phyloP scores from a whole-genome alignment of 2,113 vertebrate genomes.

The Corydoras maculifer region DNA sequence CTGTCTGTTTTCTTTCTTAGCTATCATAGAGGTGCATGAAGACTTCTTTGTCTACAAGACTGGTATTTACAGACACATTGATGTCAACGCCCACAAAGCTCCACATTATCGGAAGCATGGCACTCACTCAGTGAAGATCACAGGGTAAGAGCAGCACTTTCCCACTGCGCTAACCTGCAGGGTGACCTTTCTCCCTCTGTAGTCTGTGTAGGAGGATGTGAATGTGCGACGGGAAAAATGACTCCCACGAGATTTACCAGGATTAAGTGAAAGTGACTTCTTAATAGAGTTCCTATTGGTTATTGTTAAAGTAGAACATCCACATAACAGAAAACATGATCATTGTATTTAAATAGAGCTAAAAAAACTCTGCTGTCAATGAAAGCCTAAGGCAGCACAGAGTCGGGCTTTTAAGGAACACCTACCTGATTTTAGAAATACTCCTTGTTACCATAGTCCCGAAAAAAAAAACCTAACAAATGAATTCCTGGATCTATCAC shows the following conservation, averaged over 20 bases:
- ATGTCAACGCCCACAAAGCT: slow-evolving; percentile 70
- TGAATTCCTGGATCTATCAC: slow-evolving; percentile 43
- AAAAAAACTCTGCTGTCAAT: not conserved
- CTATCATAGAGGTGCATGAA: slow-evolving; percentile 94
- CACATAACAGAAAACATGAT: not conserved
- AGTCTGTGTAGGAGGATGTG: slow-evolving; percentile 1
- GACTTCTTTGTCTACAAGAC: slow-evolving; percentile 91
- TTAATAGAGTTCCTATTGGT: not conserved
- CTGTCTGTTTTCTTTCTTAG: slow-evolving; percentile 56
- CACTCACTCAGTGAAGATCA: slow-evolving; percentile 91
- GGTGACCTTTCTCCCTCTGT: slow-evolving; percentile 11
- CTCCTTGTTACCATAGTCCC: slow-evolving; percentile 39
- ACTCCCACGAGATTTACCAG: not conserved
- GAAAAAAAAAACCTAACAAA: slow-evolving; percentile 61
- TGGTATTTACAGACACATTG: slow-evolving; percentile 85
- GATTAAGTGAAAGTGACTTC: not conserved
- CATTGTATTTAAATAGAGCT: too few species aligned
- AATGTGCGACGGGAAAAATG: not conserved
- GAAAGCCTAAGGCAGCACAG: slow-evolving; percentile 27
- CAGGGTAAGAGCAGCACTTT: slow-evolving; percentile 70
- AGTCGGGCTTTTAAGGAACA: slow-evolving; percentile 41
- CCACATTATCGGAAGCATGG: slow-evolving; percentile 76
- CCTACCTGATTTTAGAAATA: slow-evolving; percentile 16
- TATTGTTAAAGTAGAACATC: not conserved
- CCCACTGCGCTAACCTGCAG: slow-evolving; percentile 6